Percentiles rank a stretch among this genome's conserved stretches.
These are phyloP conservation scores for Pegoplata infirma DNA, from an alignment of 2,888 invertebrate species.

Conservation along the genomic window DNA sequence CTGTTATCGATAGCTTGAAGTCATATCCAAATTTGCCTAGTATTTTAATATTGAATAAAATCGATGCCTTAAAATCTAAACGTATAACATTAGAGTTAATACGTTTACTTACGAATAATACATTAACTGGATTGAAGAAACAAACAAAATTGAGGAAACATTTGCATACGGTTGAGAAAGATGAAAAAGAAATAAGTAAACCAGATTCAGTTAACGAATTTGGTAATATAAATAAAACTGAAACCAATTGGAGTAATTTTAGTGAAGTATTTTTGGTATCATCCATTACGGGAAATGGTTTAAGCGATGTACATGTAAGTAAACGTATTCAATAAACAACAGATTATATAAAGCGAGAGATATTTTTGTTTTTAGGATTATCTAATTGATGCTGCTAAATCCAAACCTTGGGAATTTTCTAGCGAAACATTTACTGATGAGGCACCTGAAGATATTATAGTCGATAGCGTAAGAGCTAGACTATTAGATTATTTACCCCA, in stretches of 20 bases:
- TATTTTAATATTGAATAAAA: constrained; percentile 94
- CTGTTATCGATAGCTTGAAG: constrained; percentile 85
- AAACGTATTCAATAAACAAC: not conserved
- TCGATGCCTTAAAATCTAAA: constrained; percentile 85
- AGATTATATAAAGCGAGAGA: not conserved
- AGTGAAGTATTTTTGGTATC: constrained; percentile 95
- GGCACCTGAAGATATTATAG: constrained; percentile 83
- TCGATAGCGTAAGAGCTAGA: constrained; percentile 88
- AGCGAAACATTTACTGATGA: constrained; percentile 86
- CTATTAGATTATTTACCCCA: constrained; percentile 89
- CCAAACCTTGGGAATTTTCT: constrained; percentile 84
- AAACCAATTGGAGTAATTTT: constrained; percentile 86
- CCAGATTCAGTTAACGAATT: constrained; percentile 13
- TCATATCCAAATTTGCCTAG: constrained; percentile 81
- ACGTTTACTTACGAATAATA: constrained; percentile 83
- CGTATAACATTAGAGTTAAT: constrained; percentile 86
- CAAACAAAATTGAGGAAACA: constrained; percentile 64
- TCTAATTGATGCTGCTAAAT: constrained; percentile 79
- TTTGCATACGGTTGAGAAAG: not conserved
- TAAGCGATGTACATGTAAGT: constrained; percentile 84
- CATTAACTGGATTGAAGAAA: constrained; percentile 74
- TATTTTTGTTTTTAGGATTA: constrained; percentile 65
- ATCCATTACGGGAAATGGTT: constrained; percentile 87
- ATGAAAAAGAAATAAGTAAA: not conserved
- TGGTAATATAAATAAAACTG: constrained; percentile 60